A percentile compares a stretch with the other conserved stretches of the same genome.
Conservation (phyloP, 2,113 vertebrate genomes). For the Elachura formosa region DNA sequence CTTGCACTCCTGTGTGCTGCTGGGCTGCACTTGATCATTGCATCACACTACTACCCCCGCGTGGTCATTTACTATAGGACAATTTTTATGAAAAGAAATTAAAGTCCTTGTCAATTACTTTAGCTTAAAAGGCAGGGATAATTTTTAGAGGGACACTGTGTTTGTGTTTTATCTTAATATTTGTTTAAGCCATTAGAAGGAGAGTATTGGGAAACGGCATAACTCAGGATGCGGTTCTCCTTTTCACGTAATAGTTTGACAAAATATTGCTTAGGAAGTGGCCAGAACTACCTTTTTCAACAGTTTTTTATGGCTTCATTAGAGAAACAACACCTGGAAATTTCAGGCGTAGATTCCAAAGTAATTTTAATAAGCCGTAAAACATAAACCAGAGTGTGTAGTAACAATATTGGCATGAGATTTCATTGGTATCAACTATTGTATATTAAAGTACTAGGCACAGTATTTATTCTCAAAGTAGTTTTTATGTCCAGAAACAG, state of each 20-base stretch:
- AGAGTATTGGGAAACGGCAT: neutral
- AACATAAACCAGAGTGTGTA: neutral
- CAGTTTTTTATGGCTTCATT: neutral
- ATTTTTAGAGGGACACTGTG: neutral
- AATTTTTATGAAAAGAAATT: neutral
- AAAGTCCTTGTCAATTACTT: neutral
- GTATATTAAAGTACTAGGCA: neutral
- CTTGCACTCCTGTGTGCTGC: neutral
- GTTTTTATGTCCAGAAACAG: neutral
- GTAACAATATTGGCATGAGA: neutral
- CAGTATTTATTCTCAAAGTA: neutral
- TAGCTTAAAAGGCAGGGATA: neutral
- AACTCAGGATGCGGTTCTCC: neutral
- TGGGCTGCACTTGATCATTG: neutral
- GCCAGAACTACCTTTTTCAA: neutral
- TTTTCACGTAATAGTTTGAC: neutral
- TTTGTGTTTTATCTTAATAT: neutral
- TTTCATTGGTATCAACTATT: neutral
- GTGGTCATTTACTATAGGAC: constrained; percentile 42
- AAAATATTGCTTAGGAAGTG: neutral
- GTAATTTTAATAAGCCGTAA: neutral
- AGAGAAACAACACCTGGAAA: neutral
- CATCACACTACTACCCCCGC: constrained; percentile 58
- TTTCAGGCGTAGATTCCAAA: neutral
- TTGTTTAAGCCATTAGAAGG: neutral